These are phyloP conservation scores for Tenthredo notha DNA, from an alignment of 2,888 invertebrate genomes.

Conservation along the genomic window DNA sequence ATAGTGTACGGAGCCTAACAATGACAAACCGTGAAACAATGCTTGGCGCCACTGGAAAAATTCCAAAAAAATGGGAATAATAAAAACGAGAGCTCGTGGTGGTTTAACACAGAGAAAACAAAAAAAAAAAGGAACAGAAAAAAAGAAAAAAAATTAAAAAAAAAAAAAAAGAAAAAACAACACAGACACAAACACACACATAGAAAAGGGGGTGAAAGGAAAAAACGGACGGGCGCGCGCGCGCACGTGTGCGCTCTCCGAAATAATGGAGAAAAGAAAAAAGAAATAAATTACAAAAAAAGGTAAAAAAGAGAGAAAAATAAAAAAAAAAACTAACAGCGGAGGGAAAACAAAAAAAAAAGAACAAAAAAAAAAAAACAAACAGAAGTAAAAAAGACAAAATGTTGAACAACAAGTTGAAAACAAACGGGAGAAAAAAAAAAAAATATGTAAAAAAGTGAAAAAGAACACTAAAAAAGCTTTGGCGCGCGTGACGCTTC, in stretches of 20 bases:
- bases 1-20: conserved; percentile 65
- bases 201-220: conserved; percentile 58
- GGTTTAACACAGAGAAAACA: conserved; percentile 57
- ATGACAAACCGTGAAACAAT: conserved; percentile 78
- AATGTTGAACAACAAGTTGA: not conserved
- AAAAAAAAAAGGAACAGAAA: conserved; percentile 33
- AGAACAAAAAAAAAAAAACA: too few relatives aligned
- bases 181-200: conserved; percentile 17
- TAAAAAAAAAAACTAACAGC: not conserved
- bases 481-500: conserved; percentile 74
- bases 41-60: conserved; percentile 78
- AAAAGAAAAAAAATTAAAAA: conserved; percentile 48
- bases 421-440: not conserved
- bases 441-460: not conserved
- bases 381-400: not conserved
- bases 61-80: conserved; percentile 43
- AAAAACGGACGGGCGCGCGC: conserved; percentile 5
- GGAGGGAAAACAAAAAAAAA: not conserved
- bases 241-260: conserved; percentile 56
- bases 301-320: conserved; percentile 16
- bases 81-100: conserved; percentile 58
- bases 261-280: conserved; percentile 53
- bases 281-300: not conserved
- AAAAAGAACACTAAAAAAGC: conserved; percentile 58
- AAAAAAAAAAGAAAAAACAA: conserved; percentile 62